phyloP scores from a whole-genome alignment of 2,113 vertebrate species.

The Sphyrna mokarran region DNA sequence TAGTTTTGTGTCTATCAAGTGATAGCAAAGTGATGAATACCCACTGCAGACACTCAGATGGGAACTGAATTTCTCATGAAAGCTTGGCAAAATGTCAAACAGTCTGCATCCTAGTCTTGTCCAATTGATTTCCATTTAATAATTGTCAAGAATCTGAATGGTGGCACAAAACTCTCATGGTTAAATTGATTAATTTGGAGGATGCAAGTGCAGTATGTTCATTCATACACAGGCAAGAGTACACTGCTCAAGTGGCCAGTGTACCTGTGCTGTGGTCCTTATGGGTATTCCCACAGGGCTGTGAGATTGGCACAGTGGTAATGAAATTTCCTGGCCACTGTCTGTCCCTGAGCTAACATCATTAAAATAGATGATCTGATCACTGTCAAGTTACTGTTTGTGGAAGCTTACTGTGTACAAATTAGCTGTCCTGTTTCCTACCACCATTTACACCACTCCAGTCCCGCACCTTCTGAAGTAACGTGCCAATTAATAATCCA shows the following conservation, averaged over 20 bases:
- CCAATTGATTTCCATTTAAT: background rate
- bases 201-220: background rate
- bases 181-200: background rate
- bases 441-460: too few species aligned
- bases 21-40: background rate
- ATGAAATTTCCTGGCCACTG: background rate
- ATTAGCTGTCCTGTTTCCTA: background rate
- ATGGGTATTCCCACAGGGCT: background rate
- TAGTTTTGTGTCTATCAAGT: background rate
- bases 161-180: background rate
- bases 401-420: background rate
- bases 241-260: background rate
- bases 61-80: background rate
- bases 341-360: background rate
- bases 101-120: background rate
- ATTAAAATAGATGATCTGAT: background rate
- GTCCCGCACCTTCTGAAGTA: too few species aligned
- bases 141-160: background rate
- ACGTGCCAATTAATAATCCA: too few species aligned
- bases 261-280: background rate
- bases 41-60: background rate
- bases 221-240: too few species aligned
- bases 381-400: background rate
- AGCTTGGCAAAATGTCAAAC: background rate
- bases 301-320: background rate